These are phyloP conservation scores for Dendrolimus punctatus DNA, from an alignment of 1,140 invertebrate species.

Conservation along the genomic window DNA sequence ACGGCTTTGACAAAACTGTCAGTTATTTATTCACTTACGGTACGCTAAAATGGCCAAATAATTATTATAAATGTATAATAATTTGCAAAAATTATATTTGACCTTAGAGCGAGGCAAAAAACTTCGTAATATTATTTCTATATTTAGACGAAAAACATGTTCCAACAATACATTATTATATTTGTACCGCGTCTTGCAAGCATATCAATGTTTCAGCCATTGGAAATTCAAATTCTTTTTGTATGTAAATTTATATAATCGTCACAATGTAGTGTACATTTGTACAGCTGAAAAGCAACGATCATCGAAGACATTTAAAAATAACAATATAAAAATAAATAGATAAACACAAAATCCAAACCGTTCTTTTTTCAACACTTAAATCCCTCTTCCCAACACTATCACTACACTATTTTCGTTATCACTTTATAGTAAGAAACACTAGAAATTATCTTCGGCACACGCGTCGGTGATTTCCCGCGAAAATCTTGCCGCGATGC, in stretches of 20 bases:
- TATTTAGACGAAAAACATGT: conserved; percentile 16
- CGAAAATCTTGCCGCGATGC: conserved; percentile 9
- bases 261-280: conserved; percentile 20
- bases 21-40: no score
- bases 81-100: conserved; percentile 1
- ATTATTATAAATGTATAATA: neutral
- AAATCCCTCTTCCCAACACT: neutral
- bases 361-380: neutral
- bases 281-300: conserved; percentile 35
- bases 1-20: no score
- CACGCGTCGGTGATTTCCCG: conserved; percentile 16
- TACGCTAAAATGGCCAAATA: no score
- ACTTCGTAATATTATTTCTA: conserved; percentile 4
- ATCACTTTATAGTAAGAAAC: neutral
- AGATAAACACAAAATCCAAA: conserved; percentile 1
- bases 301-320: conserved; percentile 18
- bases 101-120: conserved; percentile 11
- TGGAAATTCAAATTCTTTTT: conserved; percentile 25
- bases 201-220: conserved; percentile 19
- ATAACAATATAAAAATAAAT: neutral
- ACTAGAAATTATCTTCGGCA: neutral
- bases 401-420: conserved; percentile 2
- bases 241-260: conserved; percentile 23
- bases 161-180: conserved; percentile 11
- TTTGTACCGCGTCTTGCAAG: conserved; percentile 7